Percentiles rank a stretch among this genome's conserved stretches.
Conservation (phyloP, 1,140 invertebrate species). For the Apolygus lucorum region DNA sequence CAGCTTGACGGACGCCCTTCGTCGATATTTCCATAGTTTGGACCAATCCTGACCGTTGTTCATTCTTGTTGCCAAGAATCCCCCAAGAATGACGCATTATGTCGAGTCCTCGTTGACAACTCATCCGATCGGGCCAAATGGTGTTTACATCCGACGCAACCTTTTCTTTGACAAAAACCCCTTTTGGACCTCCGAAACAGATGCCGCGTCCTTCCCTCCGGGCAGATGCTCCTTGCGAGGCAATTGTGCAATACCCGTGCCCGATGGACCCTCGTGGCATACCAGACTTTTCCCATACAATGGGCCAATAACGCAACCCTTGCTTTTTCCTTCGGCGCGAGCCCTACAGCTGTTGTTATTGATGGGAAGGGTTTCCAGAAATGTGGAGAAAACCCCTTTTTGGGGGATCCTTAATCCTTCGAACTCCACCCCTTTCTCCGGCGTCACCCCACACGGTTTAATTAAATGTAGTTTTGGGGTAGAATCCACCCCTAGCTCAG, state of each 20-base stretch:
- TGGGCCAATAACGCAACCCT: not conserved
- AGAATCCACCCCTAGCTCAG: not conserved
- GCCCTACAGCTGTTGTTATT: conserved; percentile 19
- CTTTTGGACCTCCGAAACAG: not conserved
- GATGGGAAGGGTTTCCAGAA: not conserved
- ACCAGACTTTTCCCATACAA: not conserved
- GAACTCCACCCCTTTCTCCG: not conserved
- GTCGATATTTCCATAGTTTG: no score
- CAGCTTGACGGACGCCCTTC: no score
- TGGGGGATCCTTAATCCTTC: not conserved
- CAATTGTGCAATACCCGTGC: conserved; percentile 12
- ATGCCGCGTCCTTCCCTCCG: not conserved
- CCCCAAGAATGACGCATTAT: no score
- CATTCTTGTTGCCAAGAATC: no score
- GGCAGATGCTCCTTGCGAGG: conserved; percentile 5
- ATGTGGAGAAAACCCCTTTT: not conserved
- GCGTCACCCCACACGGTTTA: not conserved
- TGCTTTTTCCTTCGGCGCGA: conserved; percentile 4
- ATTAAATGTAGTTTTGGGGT: not conserved
- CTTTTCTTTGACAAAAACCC: conserved; percentile 1
- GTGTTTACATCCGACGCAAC: not conserved
- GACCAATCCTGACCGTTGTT: no score
- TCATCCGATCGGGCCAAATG: not conserved
- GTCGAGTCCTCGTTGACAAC: no score
- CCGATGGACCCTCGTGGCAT: not conserved